These are phyloP conservation scores for Ranitomeya imitator DNA, from an alignment of 2,113 vertebrate species.

Conservation along the genomic window DNA sequence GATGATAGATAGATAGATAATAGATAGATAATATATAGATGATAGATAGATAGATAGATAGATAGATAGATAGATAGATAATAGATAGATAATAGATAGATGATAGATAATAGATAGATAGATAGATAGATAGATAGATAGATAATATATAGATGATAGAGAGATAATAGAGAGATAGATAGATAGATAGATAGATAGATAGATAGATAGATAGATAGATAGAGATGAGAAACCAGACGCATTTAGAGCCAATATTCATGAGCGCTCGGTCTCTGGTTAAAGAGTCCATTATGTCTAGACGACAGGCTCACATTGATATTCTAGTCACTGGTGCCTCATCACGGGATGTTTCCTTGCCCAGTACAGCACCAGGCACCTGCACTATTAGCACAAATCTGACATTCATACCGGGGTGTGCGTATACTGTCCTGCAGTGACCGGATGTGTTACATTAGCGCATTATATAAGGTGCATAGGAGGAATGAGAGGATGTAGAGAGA, in stretches of 20 bases:
- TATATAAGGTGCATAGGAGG: neutral
- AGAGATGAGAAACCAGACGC: neutral
- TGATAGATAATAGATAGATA: neutral
- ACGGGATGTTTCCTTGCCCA: neutral
- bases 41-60: neutral
- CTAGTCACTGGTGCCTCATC: neutral
- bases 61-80: neutral
- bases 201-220: neutral
- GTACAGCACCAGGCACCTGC: neutral
- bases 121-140: neutral
- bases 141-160: neutral
- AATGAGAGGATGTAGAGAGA: neutral
- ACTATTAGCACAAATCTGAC: neutral
- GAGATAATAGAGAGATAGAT: neutral
- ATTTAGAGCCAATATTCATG: neutral
- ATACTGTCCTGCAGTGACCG: neutral
- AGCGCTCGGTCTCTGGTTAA: neutral
- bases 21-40: too few species aligned
- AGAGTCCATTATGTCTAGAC: slow-evolving; percentile 4
- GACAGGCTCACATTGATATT: neutral
- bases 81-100: neutral
- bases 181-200: neutral
- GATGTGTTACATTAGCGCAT: neutral
- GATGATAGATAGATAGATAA: neutral
- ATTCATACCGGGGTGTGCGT: neutral